Evolutionary conservation across 2,888 invertebrate genomes (phyloP), one percentile per base, ranked within the genome.

Genomic region (Sphinx pinastri): DNA sequence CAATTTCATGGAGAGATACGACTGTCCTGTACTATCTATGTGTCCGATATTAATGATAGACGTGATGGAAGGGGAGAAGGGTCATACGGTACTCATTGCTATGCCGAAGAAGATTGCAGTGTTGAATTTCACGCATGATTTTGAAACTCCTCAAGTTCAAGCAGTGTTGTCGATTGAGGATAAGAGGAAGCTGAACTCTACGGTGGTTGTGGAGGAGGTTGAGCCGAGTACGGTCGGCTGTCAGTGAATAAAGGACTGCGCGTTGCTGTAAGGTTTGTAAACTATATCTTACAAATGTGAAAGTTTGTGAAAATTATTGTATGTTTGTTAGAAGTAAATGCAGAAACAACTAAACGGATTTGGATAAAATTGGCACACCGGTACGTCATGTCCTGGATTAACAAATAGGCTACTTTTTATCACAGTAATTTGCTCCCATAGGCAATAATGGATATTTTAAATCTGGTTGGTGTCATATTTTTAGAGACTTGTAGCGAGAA

Each of bases 31-130:
- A 0, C 72, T 91, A 0, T 84, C 88, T 0, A 78, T 80, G 70
- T 85, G 89, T 73, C 90, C 90, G 0, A 89, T 93, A 52, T 69
- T 90, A 0, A 83, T 86, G 71, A 84, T 93, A 8, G 92, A 93
- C 67, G 84, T 90, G 0, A 60, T 86, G 0, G 93, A 93, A 77
- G 73, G 75, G 0, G 83, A 85, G 55, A 81, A 85, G 0, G 88
- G 90, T 0, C 93, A 93, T 68, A 86, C 76, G 0, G 83, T 93
- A 0, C 72, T 91, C 1, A 87, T 91, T 0, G 92, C 85, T 0
- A 91, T 92, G 92, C 91, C 91, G 0, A 89, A 90, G 69, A 91
- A 92, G 74, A 83, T 93, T 12, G 88, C 86, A 0, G 77, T 89
- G 0, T 60, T 93, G 0, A 84, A 84, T n/a, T 92, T 87, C 47